Percentiles rank a stretch among this genome's conserved stretches.
Conservation (phyloP, 2,797 vertebrate genomes). For the Sebastes itinus region DNA sequence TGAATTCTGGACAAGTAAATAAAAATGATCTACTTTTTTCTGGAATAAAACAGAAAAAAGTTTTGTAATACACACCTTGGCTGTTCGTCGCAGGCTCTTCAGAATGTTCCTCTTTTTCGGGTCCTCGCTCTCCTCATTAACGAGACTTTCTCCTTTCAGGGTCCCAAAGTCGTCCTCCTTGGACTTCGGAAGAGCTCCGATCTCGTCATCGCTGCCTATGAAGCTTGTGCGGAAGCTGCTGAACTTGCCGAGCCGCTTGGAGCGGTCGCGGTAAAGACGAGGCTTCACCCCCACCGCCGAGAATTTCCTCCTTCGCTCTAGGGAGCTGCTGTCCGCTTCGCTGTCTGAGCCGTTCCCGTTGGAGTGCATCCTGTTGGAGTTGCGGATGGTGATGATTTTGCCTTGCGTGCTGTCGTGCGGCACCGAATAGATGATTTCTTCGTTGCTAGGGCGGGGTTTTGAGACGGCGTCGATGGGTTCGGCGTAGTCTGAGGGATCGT, state of each 20-base stretch:
- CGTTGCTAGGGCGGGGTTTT: slow-evolving; percentile 91
- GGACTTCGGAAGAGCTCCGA: slow-evolving; percentile 88
- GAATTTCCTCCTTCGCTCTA: slow-evolving; percentile 91
- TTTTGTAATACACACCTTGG: slow-evolving; percentile 86
- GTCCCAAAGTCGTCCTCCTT: slow-evolving; percentile 91
- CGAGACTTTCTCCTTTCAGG: slow-evolving; percentile 89
- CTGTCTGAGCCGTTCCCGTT: slow-evolving; percentile 97
- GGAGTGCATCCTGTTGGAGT: slow-evolving; percentile 93
- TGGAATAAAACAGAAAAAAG: neutral
- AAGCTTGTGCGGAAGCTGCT: slow-evolving; percentile 94
- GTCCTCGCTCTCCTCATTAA: slow-evolving; percentile 90
- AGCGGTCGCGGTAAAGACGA: slow-evolving; percentile 91
- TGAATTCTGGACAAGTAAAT: neutral
- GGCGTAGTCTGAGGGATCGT: slow-evolving; percentile 95
- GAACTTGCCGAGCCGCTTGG: slow-evolving; percentile 91
- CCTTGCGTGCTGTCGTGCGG: slow-evolving; percentile 98
- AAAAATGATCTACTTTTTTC: neutral
- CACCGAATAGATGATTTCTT: slow-evolving; percentile 98
- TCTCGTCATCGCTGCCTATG: slow-evolving; percentile 93
- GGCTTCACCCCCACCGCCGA: slow-evolving; percentile 89
- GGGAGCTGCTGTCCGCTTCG: slow-evolving; percentile 94
- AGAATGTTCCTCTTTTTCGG: slow-evolving; percentile 95
- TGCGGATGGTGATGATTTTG: slow-evolving; percentile 97
- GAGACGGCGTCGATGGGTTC: slow-evolving; percentile 95
- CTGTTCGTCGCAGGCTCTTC: slow-evolving; percentile 91